Percentiles rank a stretch among this genome's conserved stretches.
Conservation (phyloP, 2,797 vertebrate genomes). For the Pteropus rufus region DNA sequence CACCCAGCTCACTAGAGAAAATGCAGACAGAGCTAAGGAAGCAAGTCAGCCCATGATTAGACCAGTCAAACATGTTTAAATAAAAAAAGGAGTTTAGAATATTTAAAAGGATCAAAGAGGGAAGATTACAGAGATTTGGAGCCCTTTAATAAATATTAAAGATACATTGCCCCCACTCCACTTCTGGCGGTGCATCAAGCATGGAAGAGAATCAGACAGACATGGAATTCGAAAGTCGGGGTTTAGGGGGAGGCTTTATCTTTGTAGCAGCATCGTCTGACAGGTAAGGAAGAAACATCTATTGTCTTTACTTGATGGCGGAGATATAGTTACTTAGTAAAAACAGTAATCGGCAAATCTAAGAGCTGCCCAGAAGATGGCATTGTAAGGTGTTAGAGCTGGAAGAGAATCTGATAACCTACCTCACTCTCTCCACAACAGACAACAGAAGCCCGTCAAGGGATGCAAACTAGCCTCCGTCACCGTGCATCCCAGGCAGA, state of each 20-base stretch:
- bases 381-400: not conserved
- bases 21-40: not conserved
- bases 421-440: not conserved
- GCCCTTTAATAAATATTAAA: slow-evolving; percentile 82
- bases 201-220: slow-evolving; percentile 51
- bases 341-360: not conserved
- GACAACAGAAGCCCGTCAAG: not conserved
- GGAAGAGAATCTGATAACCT: not conserved
- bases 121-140: slow-evolving; percentile 79
- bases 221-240: slow-evolving; percentile 54
- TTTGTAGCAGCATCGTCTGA: slow-evolving; percentile 41
- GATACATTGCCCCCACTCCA: slow-evolving; percentile 54
- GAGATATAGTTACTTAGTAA: not conserved
- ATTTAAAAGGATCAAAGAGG: slow-evolving; percentile 80
- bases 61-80: slow-evolving; percentile 81
- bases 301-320: not conserved
- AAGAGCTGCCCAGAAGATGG: not conserved
- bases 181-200: slow-evolving; percentile 57
- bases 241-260: slow-evolving; percentile 46
- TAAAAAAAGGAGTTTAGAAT: slow-evolving; percentile 80
- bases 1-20: not conserved
- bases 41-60: slow-evolving; percentile 64
- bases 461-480: not conserved
- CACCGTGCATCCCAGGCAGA: not conserved
- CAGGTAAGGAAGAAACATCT: not conserved